Percentiles rank a stretch among this genome's conserved stretches.
These are phyloP conservation scores for Aldrovandia affinis DNA, from an alignment of 2,797 vertebrate species.

Conservation along the genomic window DNA sequence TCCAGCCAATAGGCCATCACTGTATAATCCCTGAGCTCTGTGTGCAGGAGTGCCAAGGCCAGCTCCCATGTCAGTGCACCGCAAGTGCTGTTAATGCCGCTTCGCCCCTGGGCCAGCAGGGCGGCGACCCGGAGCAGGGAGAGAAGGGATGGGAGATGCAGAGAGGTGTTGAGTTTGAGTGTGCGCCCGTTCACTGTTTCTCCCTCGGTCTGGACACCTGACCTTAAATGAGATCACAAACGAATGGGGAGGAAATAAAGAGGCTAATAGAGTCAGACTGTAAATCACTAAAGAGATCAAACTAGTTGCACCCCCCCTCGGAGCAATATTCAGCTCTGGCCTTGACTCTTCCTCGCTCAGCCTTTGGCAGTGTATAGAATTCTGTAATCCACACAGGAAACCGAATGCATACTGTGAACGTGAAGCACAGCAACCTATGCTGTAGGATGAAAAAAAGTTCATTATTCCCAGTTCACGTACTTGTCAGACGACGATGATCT, in stretches of 20 bases:
- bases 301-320: neutral
- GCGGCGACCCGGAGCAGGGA: conserved; percentile 31
- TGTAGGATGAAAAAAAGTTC: neutral
- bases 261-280: neutral
- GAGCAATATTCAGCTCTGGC: conserved; percentile 11
- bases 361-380: neutral
- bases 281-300: conserved; percentile 7
- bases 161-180: neutral
- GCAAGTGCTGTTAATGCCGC: neutral
- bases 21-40: neutral
- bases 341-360: neutral
- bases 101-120: conserved; percentile 1
- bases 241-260: neutral
- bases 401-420: neutral
- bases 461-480: neutral
- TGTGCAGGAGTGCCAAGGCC: neutral
- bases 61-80: neutral
- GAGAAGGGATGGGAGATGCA: neutral
- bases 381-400: conserved; percentile 16
- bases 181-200: neutral
- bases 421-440: neutral
- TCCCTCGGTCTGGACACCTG: neutral
- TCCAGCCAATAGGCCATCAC: neutral
- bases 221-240: neutral
- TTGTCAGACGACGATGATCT: neutral